These are phyloP conservation scores for Himalopsyche phryganea DNA, from an alignment of 1,140 invertebrate species.

Conservation along the genomic window DNA sequence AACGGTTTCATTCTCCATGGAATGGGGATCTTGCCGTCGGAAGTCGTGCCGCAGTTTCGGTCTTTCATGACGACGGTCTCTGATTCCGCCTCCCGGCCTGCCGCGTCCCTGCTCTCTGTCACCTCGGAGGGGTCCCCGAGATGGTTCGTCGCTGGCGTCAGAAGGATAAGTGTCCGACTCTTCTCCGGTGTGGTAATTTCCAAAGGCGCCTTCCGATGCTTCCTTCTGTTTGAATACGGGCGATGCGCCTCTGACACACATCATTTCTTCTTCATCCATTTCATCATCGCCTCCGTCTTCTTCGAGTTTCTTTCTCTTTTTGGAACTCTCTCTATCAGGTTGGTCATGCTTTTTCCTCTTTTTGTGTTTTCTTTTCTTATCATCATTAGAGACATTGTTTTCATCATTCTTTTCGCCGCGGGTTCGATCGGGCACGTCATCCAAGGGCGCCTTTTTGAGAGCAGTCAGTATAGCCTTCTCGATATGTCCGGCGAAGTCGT, in stretches of 20 bases:
- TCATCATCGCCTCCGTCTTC: conserved; percentile 52
- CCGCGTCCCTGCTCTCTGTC: conserved; percentile 37
- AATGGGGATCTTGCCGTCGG: conserved; percentile 45
- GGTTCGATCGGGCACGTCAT: no score
- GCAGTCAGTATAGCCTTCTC: conserved; percentile 71
- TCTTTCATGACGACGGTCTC: conserved; percentile 3
- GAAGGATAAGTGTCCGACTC: conserved; percentile 54
- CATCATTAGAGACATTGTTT: conserved; percentile 30
- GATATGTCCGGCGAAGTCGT: conserved; percentile 73
- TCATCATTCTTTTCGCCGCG: conserved; percentile 44
- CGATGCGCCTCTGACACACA: conserved; percentile 71
- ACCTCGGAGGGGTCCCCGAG: conserved; percentile 39
- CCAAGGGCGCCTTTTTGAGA: conserved; percentile 51
- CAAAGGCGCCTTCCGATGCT: conserved; percentile 32
- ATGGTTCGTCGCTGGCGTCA: conserved; percentile 51
- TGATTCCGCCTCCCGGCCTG: conserved; percentile 29
- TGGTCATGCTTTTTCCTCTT: conserved; percentile 51
- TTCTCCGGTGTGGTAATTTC: conserved; percentile 37
- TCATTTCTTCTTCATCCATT: conserved; percentile 73
- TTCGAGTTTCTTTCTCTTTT: conserved; percentile 50
- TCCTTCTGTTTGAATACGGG: conserved; percentile 49
- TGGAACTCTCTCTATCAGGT: conserved; percentile 44
- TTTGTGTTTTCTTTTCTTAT: conserved; percentile 48
- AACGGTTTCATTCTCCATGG: conserved; percentile 61
- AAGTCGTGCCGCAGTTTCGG: conserved; percentile 36